These are phyloP conservation scores for Petrolisthes manimaculis DNA, from an alignment of 2,888 invertebrate species.

Conservation along the genomic window DNA sequence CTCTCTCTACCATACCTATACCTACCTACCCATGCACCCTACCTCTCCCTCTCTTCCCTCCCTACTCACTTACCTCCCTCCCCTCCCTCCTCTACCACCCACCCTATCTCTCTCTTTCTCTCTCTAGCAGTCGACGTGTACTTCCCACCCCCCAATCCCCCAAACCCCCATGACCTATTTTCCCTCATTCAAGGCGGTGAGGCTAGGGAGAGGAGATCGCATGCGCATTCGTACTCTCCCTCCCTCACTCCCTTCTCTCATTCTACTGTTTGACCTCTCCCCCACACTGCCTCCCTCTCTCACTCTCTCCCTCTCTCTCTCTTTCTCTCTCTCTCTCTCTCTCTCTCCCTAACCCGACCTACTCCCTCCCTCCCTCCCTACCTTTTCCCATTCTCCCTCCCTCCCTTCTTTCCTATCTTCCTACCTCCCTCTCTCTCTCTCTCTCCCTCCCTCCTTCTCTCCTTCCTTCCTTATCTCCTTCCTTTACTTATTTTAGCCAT, in stretches of 20 bases:
- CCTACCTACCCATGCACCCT: no score
- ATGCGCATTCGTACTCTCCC: no score
- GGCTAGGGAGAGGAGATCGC: neutral
- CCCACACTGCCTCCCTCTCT: neutral
- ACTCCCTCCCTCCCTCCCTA: neutral
- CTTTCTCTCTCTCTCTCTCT: neutral
- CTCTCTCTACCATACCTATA: no score
- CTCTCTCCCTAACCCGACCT: neutral
- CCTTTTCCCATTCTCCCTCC: neutral
- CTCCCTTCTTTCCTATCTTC: no score
- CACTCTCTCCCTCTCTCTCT: neutral
- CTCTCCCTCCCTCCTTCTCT: no score
- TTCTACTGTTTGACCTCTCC: conserved; percentile 11
- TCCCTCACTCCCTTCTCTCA: conserved; percentile 2
- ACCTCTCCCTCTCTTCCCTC: neutral
- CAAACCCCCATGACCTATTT: neutral
- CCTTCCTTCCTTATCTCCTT: no score
- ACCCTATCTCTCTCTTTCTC: no score
- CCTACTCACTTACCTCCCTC: neutral
- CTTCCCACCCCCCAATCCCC: neutral
- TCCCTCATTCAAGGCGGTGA: neutral
- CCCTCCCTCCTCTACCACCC: conserved; percentile 4
- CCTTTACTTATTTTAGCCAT: no score
- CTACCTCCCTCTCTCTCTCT: no score
- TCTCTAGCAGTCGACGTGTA: no score